Evolutionary conservation across 2,888 invertebrate genomes (phyloP), one percentile per base, ranked within the genome.

Genomic region (Phragmatobia fuliginosa): DNA sequence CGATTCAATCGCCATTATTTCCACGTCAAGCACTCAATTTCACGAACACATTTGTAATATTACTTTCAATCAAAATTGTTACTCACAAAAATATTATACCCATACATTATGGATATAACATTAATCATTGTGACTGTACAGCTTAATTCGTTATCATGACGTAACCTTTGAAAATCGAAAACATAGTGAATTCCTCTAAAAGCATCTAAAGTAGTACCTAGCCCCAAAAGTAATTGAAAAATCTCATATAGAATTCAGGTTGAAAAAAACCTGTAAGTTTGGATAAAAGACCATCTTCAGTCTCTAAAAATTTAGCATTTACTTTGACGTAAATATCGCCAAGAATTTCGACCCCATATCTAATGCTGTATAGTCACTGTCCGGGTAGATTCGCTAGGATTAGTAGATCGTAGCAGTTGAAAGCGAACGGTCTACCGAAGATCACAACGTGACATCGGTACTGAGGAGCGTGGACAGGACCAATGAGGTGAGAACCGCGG

Each of bases 371-470:
- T 0, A 25, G 56, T 71, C 60, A 71, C 1, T 63, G n/a, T 38
- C 14, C n/a, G 52, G 59, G 52, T 11, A 79, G 65, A 6, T 60
- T 70, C 1, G 85, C 73, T 25, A 92, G 81, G 4, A 93, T 89
- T 8, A 94, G 84, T 1, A 94, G 83, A 63, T 94, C 94, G 72
- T 90, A 94, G 82, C 92, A 92, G 81, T 90, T 92, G 83, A 94
- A 94, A n/a, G 92, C 91, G 79, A 93, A 92, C 2, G 92, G 91
- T 0, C 93, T 83, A 16, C 88, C 90, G 78, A 89, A 91, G 74
- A 94, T 91, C 75, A 92, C 84, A 61, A 94, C 91, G 78, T 93
- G 91, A 77, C 94, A 94, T 73, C 91, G 87, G 80, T 84, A 87
- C 66, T 78, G 68, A 3, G 91, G 91, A 38, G 88, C 81, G 56